phyloP scores from a whole-genome alignment of 2,888 invertebrate species.

The Phrixothrix hirtus region DNA sequence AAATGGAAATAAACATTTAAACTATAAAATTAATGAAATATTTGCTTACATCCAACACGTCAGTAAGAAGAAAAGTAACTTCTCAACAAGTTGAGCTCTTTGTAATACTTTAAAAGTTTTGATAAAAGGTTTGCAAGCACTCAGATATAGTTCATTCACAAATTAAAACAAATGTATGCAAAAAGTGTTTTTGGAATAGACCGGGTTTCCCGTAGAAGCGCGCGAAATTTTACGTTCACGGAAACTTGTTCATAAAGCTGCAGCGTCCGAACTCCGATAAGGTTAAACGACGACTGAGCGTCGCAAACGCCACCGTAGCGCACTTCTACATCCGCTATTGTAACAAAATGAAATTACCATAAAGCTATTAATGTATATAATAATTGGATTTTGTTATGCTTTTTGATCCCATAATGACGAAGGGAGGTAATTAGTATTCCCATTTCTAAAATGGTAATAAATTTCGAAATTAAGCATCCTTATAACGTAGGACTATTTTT shows the following conservation, averaged over 20 bases:
- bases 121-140: too few relatives aligned
- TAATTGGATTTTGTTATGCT: neutral
- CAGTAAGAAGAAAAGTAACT: too few relatives aligned
- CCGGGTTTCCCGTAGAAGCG: too few relatives aligned
- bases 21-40: too few relatives aligned
- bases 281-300: slow-evolving; percentile 31
- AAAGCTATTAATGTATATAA: neutral
- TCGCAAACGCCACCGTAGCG: slow-evolving; percentile 26
- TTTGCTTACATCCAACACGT: too few relatives aligned
- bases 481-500: neutral
- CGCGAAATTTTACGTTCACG: neutral
- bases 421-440: neutral
- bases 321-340: slow-evolving; percentile 6
- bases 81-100: too few relatives aligned
- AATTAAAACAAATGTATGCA: too few relatives aligned
- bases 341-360: neutral
- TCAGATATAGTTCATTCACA: too few relatives aligned
- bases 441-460: neutral
- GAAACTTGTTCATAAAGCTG: slow-evolving; percentile 4
- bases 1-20: too few relatives aligned
- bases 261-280: slow-evolving; percentile 26
- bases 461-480: neutral
- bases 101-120: too few relatives aligned
- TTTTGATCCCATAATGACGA: neutral
- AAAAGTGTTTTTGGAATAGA: too few relatives aligned